phyloP scores from a whole-genome alignment of 2,113 vertebrate species.

The Probosciger aterrimus region DNA sequence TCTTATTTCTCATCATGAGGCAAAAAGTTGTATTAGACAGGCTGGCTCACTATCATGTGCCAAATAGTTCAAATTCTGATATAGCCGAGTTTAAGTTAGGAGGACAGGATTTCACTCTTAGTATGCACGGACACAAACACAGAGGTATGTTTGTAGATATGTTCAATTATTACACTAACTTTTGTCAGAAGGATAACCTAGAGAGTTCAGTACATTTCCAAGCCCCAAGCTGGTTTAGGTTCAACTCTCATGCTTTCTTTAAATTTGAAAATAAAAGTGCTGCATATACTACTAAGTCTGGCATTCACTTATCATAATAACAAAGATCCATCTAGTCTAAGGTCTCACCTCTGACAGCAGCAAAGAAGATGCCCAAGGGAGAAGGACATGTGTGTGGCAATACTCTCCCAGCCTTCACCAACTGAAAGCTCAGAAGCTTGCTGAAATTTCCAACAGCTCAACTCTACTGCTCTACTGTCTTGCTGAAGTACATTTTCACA shows the following conservation, averaged over 20 bases:
- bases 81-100: not conserved
- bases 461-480: not conserved
- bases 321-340: not conserved
- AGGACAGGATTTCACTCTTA: not conserved
- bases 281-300: not conserved
- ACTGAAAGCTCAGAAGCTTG: not conserved
- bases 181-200: not conserved
- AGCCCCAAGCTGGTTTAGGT: not conserved
- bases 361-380: not conserved
- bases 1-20: not conserved
- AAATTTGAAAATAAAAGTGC: not conserved
- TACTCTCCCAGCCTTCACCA: not conserved
- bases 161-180: not conserved
- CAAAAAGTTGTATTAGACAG: not conserved
- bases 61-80: not conserved
- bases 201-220: not conserved
- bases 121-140: not conserved
- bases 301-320: not conserved
- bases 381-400: not conserved
- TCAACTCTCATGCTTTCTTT: not conserved
- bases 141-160: not conserved
- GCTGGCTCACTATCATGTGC: accelerated
- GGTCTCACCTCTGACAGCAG: not conserved
- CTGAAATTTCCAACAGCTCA: not conserved
- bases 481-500: not conserved